These are phyloP conservation scores for Colistium nudipinnis DNA, from an alignment of 2,113 vertebrate species.

Conservation along the genomic window DNA sequence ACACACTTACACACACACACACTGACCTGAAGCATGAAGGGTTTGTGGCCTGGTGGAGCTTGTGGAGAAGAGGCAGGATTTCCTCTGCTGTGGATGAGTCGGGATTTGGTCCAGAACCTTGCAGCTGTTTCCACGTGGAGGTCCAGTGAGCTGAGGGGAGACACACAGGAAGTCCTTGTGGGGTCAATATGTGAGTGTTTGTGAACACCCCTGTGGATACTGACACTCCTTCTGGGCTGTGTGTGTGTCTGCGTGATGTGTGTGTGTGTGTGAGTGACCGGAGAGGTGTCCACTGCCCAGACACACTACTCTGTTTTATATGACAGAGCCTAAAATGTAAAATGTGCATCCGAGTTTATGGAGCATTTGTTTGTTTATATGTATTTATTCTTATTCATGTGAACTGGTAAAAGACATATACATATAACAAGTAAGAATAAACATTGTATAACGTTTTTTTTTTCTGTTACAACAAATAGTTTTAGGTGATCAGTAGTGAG, in stretches of 20 bases:
- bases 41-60: conserved; percentile 14
- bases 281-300: conserved; percentile 19
- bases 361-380: conserved; percentile 44
- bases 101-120: conserved; percentile 26
- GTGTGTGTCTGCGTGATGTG: neutral
- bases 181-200: conserved; percentile 37
- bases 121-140: neutral
- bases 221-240: conserved; percentile 34
- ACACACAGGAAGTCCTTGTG: conserved; percentile 44
- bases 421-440: conserved; percentile 38
- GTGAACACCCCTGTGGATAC: conserved; percentile 27
- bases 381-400: conserved; percentile 67
- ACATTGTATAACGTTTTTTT: conserved; percentile 45
- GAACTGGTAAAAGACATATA: conserved; percentile 45
- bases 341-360: neutral
- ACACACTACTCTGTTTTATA: conserved; percentile 11
- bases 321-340: conserved; percentile 32
- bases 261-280: conserved; percentile 16
- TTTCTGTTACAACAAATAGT: conserved; percentile 33
- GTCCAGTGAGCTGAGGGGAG: conserved; percentile 33
- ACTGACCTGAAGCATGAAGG: conserved; percentile 22
- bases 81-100: conserved; percentile 21
- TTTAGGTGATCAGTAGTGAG: conserved; percentile 38
- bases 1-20: conserved; percentile 29
- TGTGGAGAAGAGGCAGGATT: conserved; percentile 9